phyloP scores from a whole-genome alignment of 2,797 vertebrate genomes.

The Lutjanus campechanus region DNA sequence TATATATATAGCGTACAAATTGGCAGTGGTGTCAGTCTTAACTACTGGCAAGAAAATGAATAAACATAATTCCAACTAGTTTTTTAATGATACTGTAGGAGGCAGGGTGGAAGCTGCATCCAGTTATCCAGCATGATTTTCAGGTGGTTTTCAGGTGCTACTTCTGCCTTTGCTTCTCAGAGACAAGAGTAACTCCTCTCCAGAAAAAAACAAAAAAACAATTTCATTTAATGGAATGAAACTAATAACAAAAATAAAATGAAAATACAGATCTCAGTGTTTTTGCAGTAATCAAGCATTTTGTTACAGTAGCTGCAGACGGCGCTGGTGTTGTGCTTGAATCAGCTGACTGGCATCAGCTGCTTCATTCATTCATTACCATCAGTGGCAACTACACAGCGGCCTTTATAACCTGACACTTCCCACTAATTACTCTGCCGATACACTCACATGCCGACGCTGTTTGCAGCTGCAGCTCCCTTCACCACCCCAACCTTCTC shows the following conservation, averaged over 20 bases:
- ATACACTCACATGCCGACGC: neutral
- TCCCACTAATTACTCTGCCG: constrained; percentile 18
- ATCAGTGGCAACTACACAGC: neutral
- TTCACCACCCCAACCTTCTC: neutral
- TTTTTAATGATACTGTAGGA: neutral
- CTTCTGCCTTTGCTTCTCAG: neutral
- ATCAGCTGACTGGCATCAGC: neutral
- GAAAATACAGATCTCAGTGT: neutral
- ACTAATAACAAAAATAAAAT: neutral
- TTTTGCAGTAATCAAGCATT: neutral
- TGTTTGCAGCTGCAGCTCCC: neutral
- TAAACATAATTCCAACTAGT: neutral
- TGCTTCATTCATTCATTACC: neutral
- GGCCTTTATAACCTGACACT: constrained; percentile 6
- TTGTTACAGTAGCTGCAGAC: neutral
- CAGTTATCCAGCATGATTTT: neutral
- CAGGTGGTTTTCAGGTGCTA: neutral
- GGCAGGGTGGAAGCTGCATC: too few relatives aligned
- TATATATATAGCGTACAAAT: neutral
- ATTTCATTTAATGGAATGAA: neutral
- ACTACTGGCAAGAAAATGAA: neutral
- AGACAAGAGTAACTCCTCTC: too few relatives aligned
- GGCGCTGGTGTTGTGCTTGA: neutral
- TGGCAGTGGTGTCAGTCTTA: neutral
- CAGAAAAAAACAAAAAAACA: neutral